Conservation (phyloP, 2,888 invertebrate genomes). For the Himalopsyche kuldschensis region DNA sequence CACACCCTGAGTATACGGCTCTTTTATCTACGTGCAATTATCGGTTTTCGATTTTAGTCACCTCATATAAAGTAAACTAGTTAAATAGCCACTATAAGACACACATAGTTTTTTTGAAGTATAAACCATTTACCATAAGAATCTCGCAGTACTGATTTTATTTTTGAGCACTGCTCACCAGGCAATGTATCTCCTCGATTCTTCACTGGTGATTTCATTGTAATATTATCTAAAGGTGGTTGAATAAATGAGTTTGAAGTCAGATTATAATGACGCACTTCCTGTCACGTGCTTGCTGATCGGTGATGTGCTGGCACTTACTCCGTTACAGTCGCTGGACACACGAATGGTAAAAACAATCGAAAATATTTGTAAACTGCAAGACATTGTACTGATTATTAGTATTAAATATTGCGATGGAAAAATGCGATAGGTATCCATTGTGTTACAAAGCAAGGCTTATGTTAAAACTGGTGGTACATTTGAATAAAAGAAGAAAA, state of each 20-base stretch:
- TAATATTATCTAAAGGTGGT: neutral
- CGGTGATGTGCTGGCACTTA: neutral
- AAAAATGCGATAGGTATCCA: neutral
- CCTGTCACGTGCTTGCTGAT: conserved; percentile 17
- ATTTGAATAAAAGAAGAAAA: no score
- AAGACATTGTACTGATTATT: neutral
- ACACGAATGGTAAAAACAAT: neutral
- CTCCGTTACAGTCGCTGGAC: conserved; percentile 10
- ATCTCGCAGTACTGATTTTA: no score
- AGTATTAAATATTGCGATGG: no score
- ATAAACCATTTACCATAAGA: no score
- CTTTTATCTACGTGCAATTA: no score
- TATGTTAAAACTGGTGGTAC: no score
- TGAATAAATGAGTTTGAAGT: neutral
- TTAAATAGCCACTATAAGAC: no score
- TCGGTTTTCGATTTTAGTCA: no score
- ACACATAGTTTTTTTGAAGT: no score
- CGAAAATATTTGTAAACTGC: neutral
- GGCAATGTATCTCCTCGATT: neutral
- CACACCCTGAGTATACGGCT: no score
- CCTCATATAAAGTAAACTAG: no score
- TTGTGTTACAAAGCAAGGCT: neutral
- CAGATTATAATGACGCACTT: conserved; percentile 8
- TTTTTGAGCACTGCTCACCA: no score
- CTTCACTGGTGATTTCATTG: neutral